phyloP scores from a whole-genome alignment of 2,113 vertebrate genomes.

The Halichoeres trimaculatus region DNA sequence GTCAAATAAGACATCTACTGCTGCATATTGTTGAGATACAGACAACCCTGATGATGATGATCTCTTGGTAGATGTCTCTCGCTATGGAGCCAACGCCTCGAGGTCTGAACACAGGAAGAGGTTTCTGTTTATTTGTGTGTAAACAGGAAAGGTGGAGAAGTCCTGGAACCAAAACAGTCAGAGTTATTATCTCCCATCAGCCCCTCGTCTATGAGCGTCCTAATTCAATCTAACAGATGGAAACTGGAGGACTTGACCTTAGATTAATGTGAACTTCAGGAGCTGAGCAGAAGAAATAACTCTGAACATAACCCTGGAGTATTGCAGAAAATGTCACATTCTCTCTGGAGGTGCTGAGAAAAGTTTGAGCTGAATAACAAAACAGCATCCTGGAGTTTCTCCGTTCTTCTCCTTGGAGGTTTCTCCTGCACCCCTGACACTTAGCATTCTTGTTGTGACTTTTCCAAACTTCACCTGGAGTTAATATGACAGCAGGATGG shows the following conservation, averaged over 20 bases:
- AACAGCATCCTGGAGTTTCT: not conserved
- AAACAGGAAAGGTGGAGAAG: conserved; percentile 76
- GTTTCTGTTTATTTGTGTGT: conserved; percentile 35
- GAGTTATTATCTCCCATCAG: conserved; percentile 6
- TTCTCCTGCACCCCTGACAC: conserved; percentile 12
- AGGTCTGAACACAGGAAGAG: conserved; percentile 50
- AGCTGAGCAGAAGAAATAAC: not conserved
- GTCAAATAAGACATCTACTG: not conserved
- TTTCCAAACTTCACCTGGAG: conserved; percentile 4
- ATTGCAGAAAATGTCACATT: not conserved
- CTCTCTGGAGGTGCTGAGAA: not conserved
- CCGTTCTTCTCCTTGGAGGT: not conserved
- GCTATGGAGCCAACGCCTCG: conserved; percentile 4
- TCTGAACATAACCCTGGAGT: not conserved
- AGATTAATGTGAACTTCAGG: not conserved
- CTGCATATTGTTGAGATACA: not conserved
- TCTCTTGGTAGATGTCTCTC: not conserved
- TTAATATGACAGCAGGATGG: conserved; percentile 9
- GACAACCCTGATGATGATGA: not conserved
- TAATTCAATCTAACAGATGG: not conserved
- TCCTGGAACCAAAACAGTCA: conserved; percentile 14
- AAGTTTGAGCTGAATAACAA: conserved; percentile 3
- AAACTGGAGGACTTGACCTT: not conserved
- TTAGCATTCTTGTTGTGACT: conserved; percentile 7
- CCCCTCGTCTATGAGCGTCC: not conserved